A percentile compares a stretch with the other conserved stretches of the same genome.
These are phyloP conservation scores for Nematolebias whitei DNA, from an alignment of 2,113 vertebrate species.

Conservation along the genomic window DNA sequence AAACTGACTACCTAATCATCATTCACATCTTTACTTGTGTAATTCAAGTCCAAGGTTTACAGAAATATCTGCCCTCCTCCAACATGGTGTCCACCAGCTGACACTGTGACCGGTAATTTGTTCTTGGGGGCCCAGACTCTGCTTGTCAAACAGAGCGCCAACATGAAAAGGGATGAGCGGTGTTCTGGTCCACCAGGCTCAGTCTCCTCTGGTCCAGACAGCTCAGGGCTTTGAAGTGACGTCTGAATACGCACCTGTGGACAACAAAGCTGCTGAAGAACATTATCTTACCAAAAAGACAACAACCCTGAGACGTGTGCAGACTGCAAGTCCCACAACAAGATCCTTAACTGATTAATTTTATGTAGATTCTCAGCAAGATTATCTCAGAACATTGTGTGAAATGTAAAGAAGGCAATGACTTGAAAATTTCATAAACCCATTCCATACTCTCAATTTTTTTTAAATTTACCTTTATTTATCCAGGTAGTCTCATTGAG, in stretches of 20 bases:
- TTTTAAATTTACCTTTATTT: too few relatives aligned
- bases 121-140: slow-evolving; percentile 45
- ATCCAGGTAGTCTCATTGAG: too few relatives aligned
- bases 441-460: too few relatives aligned
- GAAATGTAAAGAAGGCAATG: too few relatives aligned
- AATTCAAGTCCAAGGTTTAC: background rate
- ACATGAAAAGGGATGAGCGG: slow-evolving; percentile 68
- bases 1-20: background rate
- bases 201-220: slow-evolving; percentile 39
- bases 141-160: slow-evolving; percentile 59
- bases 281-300: slow-evolving; percentile 37
- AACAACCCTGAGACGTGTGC: background rate
- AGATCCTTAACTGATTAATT: slow-evolving; percentile 32
- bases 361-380: too few relatives aligned
- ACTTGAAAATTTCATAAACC: too few relatives aligned
- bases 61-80: slow-evolving; percentile 8
- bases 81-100: slow-evolving; percentile 55
- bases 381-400: too few relatives aligned
- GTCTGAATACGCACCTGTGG: slow-evolving; percentile 48
- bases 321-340: slow-evolving; percentile 29
- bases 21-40: background rate
- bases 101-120: slow-evolving; percentile 69
- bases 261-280: slow-evolving; percentile 56
- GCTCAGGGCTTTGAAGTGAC: slow-evolving; percentile 70
- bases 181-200: slow-evolving; percentile 53